phyloP scores from a whole-genome alignment of 2,888 invertebrate genomes.

The Eledone cirrhosa region DNA sequence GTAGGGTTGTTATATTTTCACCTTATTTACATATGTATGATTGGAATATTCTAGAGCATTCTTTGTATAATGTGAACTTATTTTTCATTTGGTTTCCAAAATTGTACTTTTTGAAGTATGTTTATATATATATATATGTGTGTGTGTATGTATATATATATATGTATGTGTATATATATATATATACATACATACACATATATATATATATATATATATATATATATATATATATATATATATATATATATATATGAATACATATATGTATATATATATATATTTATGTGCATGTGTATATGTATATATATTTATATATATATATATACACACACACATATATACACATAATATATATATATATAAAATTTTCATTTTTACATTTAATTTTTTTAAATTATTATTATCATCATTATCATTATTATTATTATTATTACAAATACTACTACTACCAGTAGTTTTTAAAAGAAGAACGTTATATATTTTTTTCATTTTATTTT shows the following conservation, averaged over 20 bases:
- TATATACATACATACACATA: not conserved
- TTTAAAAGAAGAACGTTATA: too few species aligned
- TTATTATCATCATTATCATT: too few species aligned
- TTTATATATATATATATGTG: not conserved
- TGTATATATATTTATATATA: not conserved
- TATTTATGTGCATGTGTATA: not conserved
- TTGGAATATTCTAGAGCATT: too few species aligned
- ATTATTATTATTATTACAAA: too few species aligned
- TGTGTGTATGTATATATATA: not conserved
- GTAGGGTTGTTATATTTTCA: too few species aligned
- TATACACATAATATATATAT: not conserved
- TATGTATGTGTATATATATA: constrained; percentile 1
- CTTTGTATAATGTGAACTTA: too few species aligned
- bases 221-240: not conserved
- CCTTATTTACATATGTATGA: too few species aligned
- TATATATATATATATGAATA: not conserved
- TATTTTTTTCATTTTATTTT: too few species aligned
- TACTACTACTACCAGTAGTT: too few species aligned
- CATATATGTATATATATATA: not conserved
- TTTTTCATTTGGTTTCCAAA: too few species aligned
- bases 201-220: constrained; percentile 21
- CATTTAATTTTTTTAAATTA: too few species aligned
- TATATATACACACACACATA: not conserved
- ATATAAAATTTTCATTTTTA: too few species aligned
- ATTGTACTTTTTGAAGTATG: not conserved